These are phyloP conservation scores for Protobothrops mucrosquamatus DNA, from an alignment of 2,113 vertebrate species.

Conservation along the genomic window DNA sequence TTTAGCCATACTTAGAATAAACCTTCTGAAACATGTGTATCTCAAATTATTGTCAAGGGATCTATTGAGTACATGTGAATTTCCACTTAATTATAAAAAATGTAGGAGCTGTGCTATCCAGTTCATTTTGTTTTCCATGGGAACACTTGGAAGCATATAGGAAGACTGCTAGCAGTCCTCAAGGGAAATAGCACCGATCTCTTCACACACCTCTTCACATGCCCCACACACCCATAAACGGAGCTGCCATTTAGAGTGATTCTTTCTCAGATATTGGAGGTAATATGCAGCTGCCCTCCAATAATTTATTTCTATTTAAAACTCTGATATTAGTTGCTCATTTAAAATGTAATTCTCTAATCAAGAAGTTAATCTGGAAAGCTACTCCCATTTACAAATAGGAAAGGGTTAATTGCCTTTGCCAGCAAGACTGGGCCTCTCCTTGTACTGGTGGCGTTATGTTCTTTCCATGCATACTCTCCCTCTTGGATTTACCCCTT, in stretches of 20 bases:
- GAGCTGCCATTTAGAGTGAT: not conserved
- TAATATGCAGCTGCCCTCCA: not conserved
- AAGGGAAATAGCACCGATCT: not conserved
- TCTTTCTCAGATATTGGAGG: not conserved
- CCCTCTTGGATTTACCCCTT: not conserved
- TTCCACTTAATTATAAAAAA: not conserved
- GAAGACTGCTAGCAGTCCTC: not conserved
- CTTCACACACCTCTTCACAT: not conserved
- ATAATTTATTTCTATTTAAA: not conserved
- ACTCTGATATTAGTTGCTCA: not conserved
- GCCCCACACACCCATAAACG: not conserved
- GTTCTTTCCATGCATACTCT: not conserved
- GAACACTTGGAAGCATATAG: not conserved
- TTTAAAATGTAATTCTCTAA: not conserved
- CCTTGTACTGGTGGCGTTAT: not conserved
- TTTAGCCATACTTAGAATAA: not conserved
- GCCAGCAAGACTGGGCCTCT: not conserved
- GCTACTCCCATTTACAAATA: not conserved
- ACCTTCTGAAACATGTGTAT: not conserved
- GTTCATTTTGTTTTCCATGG: not conserved
- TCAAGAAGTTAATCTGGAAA: not conserved
- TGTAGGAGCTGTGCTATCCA: not conserved
- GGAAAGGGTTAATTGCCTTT: not conserved
- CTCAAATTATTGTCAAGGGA: not conserved
- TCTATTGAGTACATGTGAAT: not conserved